phyloP scores from a whole-genome alignment of 2,113 vertebrate species.

The Albula goreensis region DNA sequence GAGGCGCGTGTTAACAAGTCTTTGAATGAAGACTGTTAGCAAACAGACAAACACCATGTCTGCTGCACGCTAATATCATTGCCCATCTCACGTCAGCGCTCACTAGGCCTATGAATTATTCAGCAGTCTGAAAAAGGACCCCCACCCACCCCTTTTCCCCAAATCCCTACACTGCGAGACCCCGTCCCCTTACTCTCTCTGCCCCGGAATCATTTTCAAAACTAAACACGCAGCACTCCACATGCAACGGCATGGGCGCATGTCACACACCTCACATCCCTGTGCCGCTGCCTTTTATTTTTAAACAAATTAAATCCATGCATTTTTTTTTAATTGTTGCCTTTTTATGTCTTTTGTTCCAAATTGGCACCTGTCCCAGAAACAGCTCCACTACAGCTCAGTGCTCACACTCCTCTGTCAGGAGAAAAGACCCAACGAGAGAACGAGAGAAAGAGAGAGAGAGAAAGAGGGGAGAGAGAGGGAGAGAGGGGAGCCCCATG shows the following conservation, averaged over 20 bases:
- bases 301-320: conserved; percentile 28
- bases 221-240: conserved; percentile 18
- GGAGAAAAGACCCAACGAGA: conserved; percentile 31
- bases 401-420: conserved; percentile 59
- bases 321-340: conserved; percentile 36
- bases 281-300: background rate
- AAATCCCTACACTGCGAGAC: conserved; percentile 62
- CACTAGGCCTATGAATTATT: conserved; percentile 73
- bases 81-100: conserved; percentile 57
- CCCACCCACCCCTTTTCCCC: conserved; percentile 39
- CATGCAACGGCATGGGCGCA: background rate
- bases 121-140: conserved; percentile 58
- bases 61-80: conserved; percentile 74
- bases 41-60: conserved; percentile 89
- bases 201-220: conserved; percentile 24
- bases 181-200: conserved; percentile 38
- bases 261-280: background rate
- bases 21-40: conserved; percentile 74
- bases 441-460: conserved; percentile 46
- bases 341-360: conserved; percentile 77
- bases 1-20: conserved; percentile 68
- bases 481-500: conserved; percentile 37
- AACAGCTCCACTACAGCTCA: conserved; percentile 68
- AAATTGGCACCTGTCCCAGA: conserved; percentile 82
- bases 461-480: conserved; percentile 46